These are phyloP conservation scores for Pampus argenteus DNA, from an alignment of 2,797 vertebrate species.

Conservation along the genomic window DNA sequence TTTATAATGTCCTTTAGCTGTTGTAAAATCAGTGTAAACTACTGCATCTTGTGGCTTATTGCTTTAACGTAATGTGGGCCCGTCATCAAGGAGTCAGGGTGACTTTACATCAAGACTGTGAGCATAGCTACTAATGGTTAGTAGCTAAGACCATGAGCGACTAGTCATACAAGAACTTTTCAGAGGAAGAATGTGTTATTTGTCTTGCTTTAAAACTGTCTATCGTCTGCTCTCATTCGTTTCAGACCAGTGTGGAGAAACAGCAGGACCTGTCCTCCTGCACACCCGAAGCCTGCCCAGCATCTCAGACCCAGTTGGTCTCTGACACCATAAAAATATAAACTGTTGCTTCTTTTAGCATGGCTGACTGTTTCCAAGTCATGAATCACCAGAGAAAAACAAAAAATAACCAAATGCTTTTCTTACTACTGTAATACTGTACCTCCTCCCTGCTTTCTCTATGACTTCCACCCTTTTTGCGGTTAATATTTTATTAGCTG, in stretches of 20 bases:
- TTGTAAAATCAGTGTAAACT: too few species aligned
- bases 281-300: neutral
- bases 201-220: neutral
- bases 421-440: too few species aligned
- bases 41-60: too few species aligned
- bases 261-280: neutral
- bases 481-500: neutral
- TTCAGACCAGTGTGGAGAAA: conserved; percentile 26
- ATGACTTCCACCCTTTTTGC: neutral
- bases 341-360: neutral
- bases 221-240: neutral
- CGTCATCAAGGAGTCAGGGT: too few species aligned
- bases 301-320: too few species aligned
- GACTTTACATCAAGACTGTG: too few species aligned
- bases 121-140: too few species aligned
- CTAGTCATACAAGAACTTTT: too few species aligned
- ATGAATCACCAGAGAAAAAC: neutral
- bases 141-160: too few species aligned
- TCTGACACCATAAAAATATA: too few species aligned
- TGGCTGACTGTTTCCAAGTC: neutral
- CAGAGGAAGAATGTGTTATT: neutral
- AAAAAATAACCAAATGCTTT: neutral
- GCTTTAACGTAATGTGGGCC: too few species aligned
- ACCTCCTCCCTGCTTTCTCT: neutral
- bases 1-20: too few species aligned